Base-by-base conservation (phyloP, 2,888 invertebrate species). In the Parnassius orleans region DNA sequence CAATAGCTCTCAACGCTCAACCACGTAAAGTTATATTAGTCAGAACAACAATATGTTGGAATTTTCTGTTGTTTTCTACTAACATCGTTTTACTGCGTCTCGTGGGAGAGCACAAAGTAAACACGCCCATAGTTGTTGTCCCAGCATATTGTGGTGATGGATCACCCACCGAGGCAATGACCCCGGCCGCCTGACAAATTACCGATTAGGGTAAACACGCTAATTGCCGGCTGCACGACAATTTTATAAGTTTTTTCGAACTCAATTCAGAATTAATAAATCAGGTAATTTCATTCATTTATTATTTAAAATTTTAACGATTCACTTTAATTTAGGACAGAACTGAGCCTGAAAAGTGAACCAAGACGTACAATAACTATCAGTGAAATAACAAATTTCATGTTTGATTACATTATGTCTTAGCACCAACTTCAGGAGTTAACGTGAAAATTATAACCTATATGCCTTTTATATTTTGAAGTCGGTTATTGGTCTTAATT, bases 131-230 rank as follows among this genome's bases (percentile, higher is more conserved):
- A 19, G 12, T 44, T 70, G 69, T 72, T 72, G 72, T 70, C 70
- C 62, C 69, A 66, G 60, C 65, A 66, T 75, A 74, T 74, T 74
- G 57, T 57, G 24, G 65, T 72, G 75, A 75, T 74, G 70, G 74
- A 76, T 76, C 69, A 65, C 67, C 48, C 15, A 11, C 42, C 60
- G 48, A 48, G 70, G 64, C 73, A 70, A 63, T 66, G 70, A 73
- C 68, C 71, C 62, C 54, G 47, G 44, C 52, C 33, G 48, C 10
- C 43, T 33, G 57, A 57, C 50, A 43, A 44, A 54, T 53, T 54
- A 61, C 57, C 53, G 12, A 43, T 14, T 14, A 48, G 41, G 41
- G 42, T 60, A 41, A 57, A 53, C 19, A 41, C 52, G 42, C 47
- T 47, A 53, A 61, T 53, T 61, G 50, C 15, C 56, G 14, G 50